Conservation (phyloP, 2,888 invertebrate species). For the Drosophila monieri region DNA sequence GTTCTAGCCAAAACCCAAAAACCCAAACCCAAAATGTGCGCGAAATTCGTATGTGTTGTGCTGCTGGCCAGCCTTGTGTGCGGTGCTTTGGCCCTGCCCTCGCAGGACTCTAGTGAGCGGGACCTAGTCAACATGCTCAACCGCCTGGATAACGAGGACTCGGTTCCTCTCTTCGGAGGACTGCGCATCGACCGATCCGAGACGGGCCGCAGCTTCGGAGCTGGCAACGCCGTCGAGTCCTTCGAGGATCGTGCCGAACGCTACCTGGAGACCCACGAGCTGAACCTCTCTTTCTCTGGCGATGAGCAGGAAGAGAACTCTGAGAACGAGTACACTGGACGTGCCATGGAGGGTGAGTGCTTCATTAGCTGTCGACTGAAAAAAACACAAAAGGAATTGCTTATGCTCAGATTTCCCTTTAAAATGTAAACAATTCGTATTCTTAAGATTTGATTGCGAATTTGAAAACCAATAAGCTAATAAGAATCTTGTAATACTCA, state of each 20-base stretch:
- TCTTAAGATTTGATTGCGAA: neutral
- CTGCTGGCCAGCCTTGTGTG: conserved; percentile 81
- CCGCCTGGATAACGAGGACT: conserved; percentile 83
- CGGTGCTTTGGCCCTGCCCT: conserved; percentile 79
- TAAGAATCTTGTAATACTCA: too few relatives aligned
- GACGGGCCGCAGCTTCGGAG: conserved; percentile 79
- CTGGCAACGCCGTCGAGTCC: conserved; percentile 80
- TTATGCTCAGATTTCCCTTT: neutral
- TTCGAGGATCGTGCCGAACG: conserved; percentile 84
- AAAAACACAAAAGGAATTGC: neutral
- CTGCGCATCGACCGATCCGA: conserved; percentile 83
- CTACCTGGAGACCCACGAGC: conserved; percentile 84
- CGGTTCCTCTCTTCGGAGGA: conserved; percentile 84
- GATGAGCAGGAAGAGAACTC: conserved; percentile 79
- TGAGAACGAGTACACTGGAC: conserved; percentile 81
- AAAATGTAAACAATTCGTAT: too few relatives aligned
- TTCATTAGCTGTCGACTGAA: neutral
- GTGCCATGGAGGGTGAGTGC: conserved; percentile 81
- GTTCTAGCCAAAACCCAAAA: conserved; percentile 18
- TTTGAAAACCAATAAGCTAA: too few relatives aligned
- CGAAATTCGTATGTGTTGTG: conserved; percentile 82
- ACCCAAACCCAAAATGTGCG: conserved; percentile 74
- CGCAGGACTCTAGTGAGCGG: conserved; percentile 83
- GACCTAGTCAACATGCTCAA: conserved; percentile 84
- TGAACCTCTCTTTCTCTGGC: conserved; percentile 84